Evolutionary conservation across 1,140 invertebrate species (phyloP).

Genomic region (honey bee (Apis mellifera)): Amel_HAv3.1 CM009935.2:8177001-8177500

Average conservation of each 20-base stretch:
- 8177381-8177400: constrained; percentile 52
- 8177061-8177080: no score
- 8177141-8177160: constrained; percentile 58
- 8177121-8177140: constrained; percentile 24
- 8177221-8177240: constrained; percentile 34
- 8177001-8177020: no score
- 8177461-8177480: no score
- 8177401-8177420: neutral
- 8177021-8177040: no score
- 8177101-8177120: constrained; percentile 62
- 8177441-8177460: constrained; percentile 18
- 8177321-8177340: constrained; percentile 78
- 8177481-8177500: neutral
- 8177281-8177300: constrained; percentile 81
- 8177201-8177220: constrained; percentile 71
- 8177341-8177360: constrained; percentile 71
- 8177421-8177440: constrained; percentile 37
- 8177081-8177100: neutral
- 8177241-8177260: constrained; percentile 45
- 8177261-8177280: constrained; percentile 65
- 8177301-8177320: constrained; percentile 82
- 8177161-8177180: constrained; percentile 80
- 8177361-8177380: constrained; percentile 69
- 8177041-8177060: no score
- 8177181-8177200: constrained; percentile 80